A percentile compares a stretch with the other conserved stretches of the same genome.
Evolutionary conservation across 2,888 invertebrate genomes (phyloP).

Genomic region (Eupithecia dodoneata): DNA sequence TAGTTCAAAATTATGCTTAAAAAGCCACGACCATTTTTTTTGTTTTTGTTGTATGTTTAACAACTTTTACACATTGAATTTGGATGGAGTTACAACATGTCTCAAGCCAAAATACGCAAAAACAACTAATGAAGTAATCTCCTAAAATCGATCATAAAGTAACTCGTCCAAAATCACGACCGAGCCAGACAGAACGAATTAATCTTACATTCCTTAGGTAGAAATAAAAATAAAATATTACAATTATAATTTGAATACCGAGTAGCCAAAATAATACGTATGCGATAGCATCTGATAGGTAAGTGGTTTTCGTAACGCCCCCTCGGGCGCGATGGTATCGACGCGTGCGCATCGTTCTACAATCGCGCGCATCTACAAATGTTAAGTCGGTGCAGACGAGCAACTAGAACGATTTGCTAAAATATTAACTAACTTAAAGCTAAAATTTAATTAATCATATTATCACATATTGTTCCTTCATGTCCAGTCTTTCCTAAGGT

Average conservation of each 20-base stretch:
- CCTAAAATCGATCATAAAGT: constrained; percentile 30
- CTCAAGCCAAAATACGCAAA: background rate
- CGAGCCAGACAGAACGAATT: constrained; percentile 47
- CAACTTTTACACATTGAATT: no score
- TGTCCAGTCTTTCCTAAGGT: no score
- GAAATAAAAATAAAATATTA: constrained; percentile 59
- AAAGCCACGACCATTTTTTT: no score
- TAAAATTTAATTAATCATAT: no score
- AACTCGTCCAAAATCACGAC: constrained; percentile 37
- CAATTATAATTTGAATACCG: constrained; percentile 66
- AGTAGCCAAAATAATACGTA: constrained; percentile 79
- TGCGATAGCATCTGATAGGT: constrained; percentile 77
- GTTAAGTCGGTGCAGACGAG: constrained; percentile 26
- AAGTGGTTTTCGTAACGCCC: constrained; percentile 83
- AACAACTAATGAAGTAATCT: constrained; percentile 19
- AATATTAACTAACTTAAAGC: no score
- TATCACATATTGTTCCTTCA: no score
- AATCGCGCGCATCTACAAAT: constrained; percentile 47
- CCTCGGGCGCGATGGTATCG: constrained; percentile 73
- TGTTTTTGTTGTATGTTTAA: no score
- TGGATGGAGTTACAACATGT: background rate
- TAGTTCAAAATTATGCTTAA: no score
- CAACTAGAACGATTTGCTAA: background rate
- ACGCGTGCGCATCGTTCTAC: constrained; percentile 67
- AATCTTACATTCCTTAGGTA: constrained; percentile 51